phyloP scores from a whole-genome alignment of 2,888 invertebrate genomes.

The Cyclophora punctaria region DNA sequence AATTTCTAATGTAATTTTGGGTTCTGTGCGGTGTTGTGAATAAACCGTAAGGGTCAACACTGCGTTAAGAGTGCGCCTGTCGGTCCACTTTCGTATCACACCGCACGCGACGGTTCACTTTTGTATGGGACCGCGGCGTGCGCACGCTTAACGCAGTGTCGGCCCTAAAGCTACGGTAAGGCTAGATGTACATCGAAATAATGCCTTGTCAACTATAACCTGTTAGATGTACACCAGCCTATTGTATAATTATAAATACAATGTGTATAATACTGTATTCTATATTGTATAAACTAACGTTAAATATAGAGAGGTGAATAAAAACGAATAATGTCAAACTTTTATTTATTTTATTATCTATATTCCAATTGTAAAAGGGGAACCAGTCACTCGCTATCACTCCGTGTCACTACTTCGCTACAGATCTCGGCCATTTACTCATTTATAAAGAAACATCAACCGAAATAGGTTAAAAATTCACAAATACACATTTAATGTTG shows the following conservation, averaged over 20 bases:
- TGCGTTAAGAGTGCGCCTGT: too few species aligned
- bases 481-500: constrained; percentile 75
- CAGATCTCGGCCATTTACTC: constrained; percentile 71
- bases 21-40: too few species aligned
- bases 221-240: not conserved
- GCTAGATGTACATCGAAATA: too few species aligned
- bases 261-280: constrained; percentile 50
- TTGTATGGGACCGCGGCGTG: too few species aligned
- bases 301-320: constrained; percentile 29
- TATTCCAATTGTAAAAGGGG: constrained; percentile 74
- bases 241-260: constrained; percentile 28
- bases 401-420: constrained; percentile 67
- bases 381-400: constrained; percentile 69
- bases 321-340: constrained; percentile 56
- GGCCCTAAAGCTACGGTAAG: too few species aligned
- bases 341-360: constrained; percentile 71
- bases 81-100: too few species aligned
- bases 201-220: not conserved
- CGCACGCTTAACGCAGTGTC: too few species aligned
- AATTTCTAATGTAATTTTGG: too few species aligned
- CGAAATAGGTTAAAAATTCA: constrained; percentile 70
- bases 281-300: constrained; percentile 27
- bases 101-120: too few species aligned
- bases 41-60: too few species aligned
- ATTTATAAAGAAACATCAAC: constrained; percentile 69